Evolutionary conservation across 2,113 vertebrate genomes (phyloP), one percentile per base, ranked within the genome.

Genomic region (Apistogramma diplotaenia): DNA sequence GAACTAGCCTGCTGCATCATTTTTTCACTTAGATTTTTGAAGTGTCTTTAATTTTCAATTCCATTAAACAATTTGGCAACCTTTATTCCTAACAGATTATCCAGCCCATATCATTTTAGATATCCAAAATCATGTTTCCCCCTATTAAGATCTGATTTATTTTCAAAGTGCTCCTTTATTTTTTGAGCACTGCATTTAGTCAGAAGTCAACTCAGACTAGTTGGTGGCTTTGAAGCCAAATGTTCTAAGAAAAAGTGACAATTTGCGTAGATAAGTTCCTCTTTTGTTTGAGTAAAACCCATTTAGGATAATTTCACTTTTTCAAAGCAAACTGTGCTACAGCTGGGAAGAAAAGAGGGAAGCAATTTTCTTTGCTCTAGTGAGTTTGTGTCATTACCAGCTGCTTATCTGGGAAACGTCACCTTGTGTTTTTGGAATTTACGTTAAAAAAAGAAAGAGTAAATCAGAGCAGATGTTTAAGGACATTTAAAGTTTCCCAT

Each of bases 401-500:
- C 19, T 75, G 58, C 16, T 49, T 53, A 73, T 74, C 73, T 75
- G 78, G 57, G 18, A 55, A 73, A 67, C 58, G 6, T 81, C 4
- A 55, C 4, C 2, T 4, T 11, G 72, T 2, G 7, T 60, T 57
- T 74, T 16, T 56, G 72, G 57, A 71, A 5, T 19, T 61, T 6
- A 19, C 19, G 27, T 57, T 8, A 70, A 29, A 18, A 37, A 62
- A 25, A 23, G n/a, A n/a, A n/a, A n/a, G n/a, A n/a, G n/a, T n/a
- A n/a, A 49, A 76, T 54, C 18, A 82, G 31, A 80, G 46, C 9
- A 82, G 53, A 71, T 70, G 7, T 76, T 83, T 8, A 59, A 80
- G 40, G 31, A 33, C 21, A 9, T 18, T 29, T 51, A 21, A 10
- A 72, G 29, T 74, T 78, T 84, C 60, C n/a, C 70, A 87, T 6